Percentiles rank a stretch among this genome's conserved stretches.
These are phyloP conservation scores for Esox masquinongy DNA, from an alignment of 2,797 vertebrate species.

Conservation along the genomic window DNA sequence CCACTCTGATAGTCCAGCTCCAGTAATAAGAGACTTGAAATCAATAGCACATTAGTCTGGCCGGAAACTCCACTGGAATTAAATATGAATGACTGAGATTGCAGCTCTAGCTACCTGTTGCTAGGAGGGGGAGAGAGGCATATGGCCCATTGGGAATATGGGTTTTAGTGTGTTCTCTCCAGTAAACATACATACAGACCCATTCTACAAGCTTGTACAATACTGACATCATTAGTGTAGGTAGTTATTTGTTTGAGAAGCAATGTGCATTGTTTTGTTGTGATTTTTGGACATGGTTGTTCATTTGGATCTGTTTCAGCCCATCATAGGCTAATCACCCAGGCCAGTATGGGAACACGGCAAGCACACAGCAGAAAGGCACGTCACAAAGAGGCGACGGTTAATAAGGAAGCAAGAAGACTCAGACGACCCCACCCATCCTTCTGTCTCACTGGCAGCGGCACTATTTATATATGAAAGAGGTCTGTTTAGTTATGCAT, in stretches of 20 bases:
- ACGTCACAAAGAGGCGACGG: conserved; percentile 69
- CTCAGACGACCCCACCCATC: conserved; percentile 68
- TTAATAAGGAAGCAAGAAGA: conserved; percentile 60
- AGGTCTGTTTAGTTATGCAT: conserved; percentile 57
- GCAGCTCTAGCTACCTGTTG: conserved; percentile 75
- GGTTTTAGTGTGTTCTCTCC: conserved; percentile 37
- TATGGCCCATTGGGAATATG: conserved; percentile 62
- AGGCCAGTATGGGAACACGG: too few relatives aligned
- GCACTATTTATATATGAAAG: conserved; percentile 70
- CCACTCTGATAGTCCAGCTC: conserved; percentile 50
- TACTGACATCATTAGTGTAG: conserved; percentile 39
- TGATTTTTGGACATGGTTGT: neutral
- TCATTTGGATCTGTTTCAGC: neutral
- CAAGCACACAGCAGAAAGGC: conserved; percentile 50
- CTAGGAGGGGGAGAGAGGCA: conserved; percentile 64
- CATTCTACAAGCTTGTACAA: conserved; percentile 57
- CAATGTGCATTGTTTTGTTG: conserved; percentile 21
- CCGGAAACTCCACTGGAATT: conserved; percentile 80
- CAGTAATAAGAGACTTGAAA: conserved; percentile 80
- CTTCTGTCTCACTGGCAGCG: conserved; percentile 41
- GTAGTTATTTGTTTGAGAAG: conserved; percentile 30
- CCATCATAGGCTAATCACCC: neutral
- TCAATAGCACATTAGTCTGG: conserved; percentile 85
- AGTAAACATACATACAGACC: conserved; percentile 58
- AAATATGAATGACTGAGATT: conserved; percentile 86